Percentiles rank a stretch among this genome's conserved stretches.
phyloP scores from a whole-genome alignment of 2,113 vertebrate genomes.

The Labrus mixtus region DNA sequence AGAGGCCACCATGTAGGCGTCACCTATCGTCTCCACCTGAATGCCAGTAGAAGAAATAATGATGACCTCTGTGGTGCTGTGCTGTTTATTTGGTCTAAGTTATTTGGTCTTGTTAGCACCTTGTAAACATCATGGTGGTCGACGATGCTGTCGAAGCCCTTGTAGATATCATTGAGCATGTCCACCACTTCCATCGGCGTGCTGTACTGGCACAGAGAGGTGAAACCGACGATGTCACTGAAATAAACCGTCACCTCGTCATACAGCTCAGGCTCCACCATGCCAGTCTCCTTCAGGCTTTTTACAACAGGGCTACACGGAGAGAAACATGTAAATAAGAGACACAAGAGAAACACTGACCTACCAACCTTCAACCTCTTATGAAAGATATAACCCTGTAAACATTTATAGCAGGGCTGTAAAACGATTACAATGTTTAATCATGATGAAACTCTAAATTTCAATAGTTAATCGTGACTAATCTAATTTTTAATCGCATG shows the following conservation, averaged over 20 bases:
- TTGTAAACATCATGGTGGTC: constrained; percentile 98
- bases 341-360: not conserved
- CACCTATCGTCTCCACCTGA: constrained; percentile 98
- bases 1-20: constrained; percentile 98
- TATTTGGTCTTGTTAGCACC: constrained; percentile 68
- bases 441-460: too few relatives aligned
- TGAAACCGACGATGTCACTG: constrained; percentile 99
- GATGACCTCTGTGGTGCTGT: fast-evolving
- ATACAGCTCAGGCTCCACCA: constrained; percentile 94
- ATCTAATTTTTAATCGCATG: too few relatives aligned
- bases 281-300: constrained; percentile 93
- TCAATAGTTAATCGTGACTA: too few relatives aligned
- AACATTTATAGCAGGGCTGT: too few relatives aligned
- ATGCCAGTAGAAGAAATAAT: not conserved
- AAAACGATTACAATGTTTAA: too few relatives aligned
- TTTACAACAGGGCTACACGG: constrained; percentile 91
- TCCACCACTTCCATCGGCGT: constrained; percentile 98
- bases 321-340: not conserved
- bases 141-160: constrained; percentile 94
- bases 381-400: too few relatives aligned
- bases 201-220: constrained; percentile 97
- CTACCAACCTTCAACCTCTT: not conserved
- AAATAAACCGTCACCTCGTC: constrained; percentile 98
- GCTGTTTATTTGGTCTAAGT: not conserved
- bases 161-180: constrained; percentile 99